A percentile compares a stretch with the other conserved stretches of the same genome.
phyloP scores from a whole-genome alignment of 2,888 invertebrate species.

The Nesidiocoris tenuis region DNA sequence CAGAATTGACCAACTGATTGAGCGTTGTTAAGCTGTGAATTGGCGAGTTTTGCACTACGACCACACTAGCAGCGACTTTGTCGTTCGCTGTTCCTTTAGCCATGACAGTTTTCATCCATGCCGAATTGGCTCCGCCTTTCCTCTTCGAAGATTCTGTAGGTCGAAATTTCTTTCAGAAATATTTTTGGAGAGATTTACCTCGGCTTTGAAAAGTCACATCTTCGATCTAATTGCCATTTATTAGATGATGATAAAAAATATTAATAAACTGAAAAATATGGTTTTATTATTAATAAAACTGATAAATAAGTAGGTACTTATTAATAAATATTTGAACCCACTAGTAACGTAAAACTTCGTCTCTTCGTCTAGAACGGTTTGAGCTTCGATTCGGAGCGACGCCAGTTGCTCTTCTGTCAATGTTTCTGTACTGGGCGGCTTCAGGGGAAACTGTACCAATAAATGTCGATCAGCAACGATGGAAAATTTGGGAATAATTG shows the following conservation, averaged over 20 bases:
- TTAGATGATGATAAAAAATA: no score
- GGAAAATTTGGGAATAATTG: no score
- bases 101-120: conserved; percentile 77
- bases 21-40: conserved; percentile 73
- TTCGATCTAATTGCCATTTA: no score
- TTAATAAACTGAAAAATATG: no score
- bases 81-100: conserved; percentile 80
- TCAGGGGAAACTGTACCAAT: conserved; percentile 57
- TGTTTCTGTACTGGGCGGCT: conserved; percentile 50
- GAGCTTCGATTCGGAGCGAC: conserved; percentile 65
- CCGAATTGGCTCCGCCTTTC: conserved; percentile 61
- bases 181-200: no score
- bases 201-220: no score
- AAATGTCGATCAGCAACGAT: neutral
- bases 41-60: conserved; percentile 79
- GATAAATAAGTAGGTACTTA: no score
- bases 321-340: no score
- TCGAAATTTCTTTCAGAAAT: no score
- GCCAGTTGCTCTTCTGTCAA: conserved; percentile 60
- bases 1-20: conserved; percentile 70
- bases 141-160: conserved; percentile 46
- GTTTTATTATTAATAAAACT: no score
- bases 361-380: conserved; percentile 66
- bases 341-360: conserved; percentile 64
- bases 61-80: conserved; percentile 79